Percentiles rank a stretch among this genome's conserved stretches.
phyloP scores from a whole-genome alignment of 2,113 vertebrate species.

The Python bivittatus region DNA sequence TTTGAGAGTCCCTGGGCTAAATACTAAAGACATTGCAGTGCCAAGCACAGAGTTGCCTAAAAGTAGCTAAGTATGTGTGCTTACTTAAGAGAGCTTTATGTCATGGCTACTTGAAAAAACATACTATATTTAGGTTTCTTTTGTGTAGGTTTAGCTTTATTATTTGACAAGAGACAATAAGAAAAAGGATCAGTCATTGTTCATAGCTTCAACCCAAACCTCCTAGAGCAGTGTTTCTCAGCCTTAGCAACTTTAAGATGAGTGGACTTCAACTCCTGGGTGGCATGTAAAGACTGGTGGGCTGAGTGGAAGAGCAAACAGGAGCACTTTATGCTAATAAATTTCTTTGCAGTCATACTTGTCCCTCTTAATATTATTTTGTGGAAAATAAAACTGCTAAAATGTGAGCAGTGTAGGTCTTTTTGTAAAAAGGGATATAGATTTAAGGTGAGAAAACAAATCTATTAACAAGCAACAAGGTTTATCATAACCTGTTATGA shows the following conservation, averaged over 20 bases:
- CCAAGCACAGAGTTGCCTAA: not conserved
- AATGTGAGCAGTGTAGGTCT: constrained; percentile 16
- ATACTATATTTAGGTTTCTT: too few species aligned
- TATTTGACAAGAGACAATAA: not conserved
- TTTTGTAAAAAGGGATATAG: not conserved
- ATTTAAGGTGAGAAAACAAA: constrained; percentile 44
- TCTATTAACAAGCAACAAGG: constrained; percentile 30
- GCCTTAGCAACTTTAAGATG: too few species aligned
- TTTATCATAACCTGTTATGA: constrained; percentile 35
- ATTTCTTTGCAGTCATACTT: not conserved
- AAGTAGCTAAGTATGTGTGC: not conserved
- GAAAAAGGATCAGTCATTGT: not conserved
- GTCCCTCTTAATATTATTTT: constrained; percentile 13
- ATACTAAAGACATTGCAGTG: not conserved
- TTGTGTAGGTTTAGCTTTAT: not conserved
- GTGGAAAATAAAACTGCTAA: constrained; percentile 33
- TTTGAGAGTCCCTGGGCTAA: not conserved
- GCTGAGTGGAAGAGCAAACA: not conserved
- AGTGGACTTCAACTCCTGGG: too few species aligned
- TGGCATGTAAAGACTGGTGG: not conserved
- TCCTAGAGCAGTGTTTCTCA: too few species aligned
- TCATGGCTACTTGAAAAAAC: not conserved
- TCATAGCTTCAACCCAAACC: not conserved
- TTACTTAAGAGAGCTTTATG: too few species aligned
- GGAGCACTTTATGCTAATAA: not conserved